Conservation (phyloP, 2,113 vertebrate genomes). For the Rutilus rutilus region DNA sequence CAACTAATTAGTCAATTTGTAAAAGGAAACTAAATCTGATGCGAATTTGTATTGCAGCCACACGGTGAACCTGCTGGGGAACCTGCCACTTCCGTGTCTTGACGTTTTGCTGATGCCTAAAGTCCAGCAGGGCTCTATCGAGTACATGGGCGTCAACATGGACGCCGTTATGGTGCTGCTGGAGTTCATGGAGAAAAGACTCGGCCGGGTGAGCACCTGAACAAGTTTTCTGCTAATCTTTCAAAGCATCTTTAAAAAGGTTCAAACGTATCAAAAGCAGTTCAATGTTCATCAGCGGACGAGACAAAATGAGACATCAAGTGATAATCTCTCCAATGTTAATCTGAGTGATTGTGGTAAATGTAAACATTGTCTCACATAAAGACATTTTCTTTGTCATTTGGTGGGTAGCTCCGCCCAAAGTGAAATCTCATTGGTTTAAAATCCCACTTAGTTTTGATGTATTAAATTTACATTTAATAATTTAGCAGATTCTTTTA, state of each 20-base stretch:
- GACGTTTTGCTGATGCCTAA: slow-evolving; percentile 86
- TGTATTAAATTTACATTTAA: not conserved
- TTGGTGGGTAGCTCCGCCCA: not conserved
- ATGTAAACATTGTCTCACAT: not conserved
- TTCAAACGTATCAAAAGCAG: not conserved
- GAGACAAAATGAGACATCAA: not conserved
- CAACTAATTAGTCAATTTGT: not conserved
- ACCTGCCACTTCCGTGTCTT: slow-evolving; percentile 87
- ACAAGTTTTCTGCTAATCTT: not conserved
- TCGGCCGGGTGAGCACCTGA: slow-evolving; percentile 82
- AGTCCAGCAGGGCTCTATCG: slow-evolving; percentile 82
- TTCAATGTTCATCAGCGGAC: not conserved
- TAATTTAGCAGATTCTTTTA: no score
- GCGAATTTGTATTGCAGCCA: slow-evolving; percentile 75
- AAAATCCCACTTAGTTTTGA: not conserved
- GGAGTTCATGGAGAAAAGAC: slow-evolving; percentile 85
- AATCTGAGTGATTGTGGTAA: not conserved
- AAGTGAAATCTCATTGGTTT: not conserved
- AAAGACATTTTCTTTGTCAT: not conserved
- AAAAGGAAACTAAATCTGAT: not conserved
- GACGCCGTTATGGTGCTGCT: slow-evolving; percentile 86
- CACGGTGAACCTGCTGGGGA: slow-evolving; percentile 87
- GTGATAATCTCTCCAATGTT: not conserved
- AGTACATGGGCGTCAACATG: slow-evolving; percentile 94
- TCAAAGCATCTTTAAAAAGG: not conserved